Percentiles rank a stretch among this genome's conserved stretches.
phyloP scores from a whole-genome alignment of 2,888 invertebrate genomes.

The Rotaria sp. region DNA sequence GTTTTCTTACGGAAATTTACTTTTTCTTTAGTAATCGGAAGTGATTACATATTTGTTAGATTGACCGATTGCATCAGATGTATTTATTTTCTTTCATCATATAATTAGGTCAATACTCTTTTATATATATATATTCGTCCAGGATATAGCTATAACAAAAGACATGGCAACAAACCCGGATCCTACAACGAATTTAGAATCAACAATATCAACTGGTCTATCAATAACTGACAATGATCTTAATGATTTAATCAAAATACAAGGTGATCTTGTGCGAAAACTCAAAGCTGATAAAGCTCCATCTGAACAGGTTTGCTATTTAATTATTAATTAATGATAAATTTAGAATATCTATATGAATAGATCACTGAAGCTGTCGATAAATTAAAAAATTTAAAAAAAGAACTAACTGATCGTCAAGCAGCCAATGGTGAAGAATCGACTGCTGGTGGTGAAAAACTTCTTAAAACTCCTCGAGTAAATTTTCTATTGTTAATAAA shows the following conservation, averaged over 20 bases:
- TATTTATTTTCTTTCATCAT: background rate
- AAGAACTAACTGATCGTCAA: too few species aligned
- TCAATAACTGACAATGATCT: background rate
- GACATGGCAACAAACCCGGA: background rate
- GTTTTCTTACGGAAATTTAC: too few species aligned
- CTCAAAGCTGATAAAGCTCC: constrained; percentile 1
- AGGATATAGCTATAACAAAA: background rate
- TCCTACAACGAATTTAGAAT: background rate
- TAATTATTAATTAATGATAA: background rate
- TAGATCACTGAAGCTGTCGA: background rate
- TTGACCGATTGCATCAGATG: background rate
- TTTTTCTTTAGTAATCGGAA: too few species aligned
- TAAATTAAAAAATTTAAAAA: background rate
- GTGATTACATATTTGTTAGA: background rate
- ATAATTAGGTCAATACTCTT: background rate
- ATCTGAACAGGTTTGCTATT: background rate
- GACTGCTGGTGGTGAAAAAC: background rate
- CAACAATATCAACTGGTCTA: background rate
- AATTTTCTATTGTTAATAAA: background rate
- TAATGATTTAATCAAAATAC: background rate
- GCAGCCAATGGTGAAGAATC: background rate
- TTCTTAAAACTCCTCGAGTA: background rate
- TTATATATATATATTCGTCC: background rate
- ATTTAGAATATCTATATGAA: background rate
- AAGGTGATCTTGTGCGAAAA: background rate